Evolutionary conservation across 2,888 invertebrate genomes (phyloP).

Genomic region (Liopterus haemorrhoidalis): DNA sequence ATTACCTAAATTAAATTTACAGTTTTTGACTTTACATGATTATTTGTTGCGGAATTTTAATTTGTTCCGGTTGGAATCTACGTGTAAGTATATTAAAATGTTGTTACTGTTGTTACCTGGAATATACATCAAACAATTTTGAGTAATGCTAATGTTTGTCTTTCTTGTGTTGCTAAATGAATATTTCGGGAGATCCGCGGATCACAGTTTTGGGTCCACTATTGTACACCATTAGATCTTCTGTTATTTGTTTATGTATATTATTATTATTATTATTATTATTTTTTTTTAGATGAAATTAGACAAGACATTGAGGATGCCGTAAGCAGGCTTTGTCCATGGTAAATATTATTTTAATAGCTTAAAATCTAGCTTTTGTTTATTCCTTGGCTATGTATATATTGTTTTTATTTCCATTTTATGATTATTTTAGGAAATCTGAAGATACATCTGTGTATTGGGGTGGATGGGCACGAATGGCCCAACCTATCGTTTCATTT

Average conservation of each 20-base stretch:
- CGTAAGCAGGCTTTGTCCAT: slow-evolving; percentile 89
- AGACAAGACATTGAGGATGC: slow-evolving; percentile 98
- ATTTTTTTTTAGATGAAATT: slow-evolving; percentile 76
- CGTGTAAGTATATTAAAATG: slow-evolving; percentile 61
- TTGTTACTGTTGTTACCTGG: no score
- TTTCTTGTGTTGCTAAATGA: no score
- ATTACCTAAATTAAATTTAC: slow-evolving; percentile 93
- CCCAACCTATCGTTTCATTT: slow-evolving; percentile 86
- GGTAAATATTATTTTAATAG: slow-evolving; percentile 52
- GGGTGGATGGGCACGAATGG: slow-evolving; percentile 99
- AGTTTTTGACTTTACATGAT: slow-evolving; percentile 96
- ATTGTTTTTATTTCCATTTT: slow-evolving; percentile 1
- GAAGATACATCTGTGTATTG: slow-evolving; percentile 84
- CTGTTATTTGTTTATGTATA: slow-evolving; percentile 1
- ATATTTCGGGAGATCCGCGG: no score
- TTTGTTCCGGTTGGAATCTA: slow-evolving; percentile 94
- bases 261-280: slow-evolving; percentile 7
- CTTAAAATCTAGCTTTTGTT: slow-evolving; percentile 11
- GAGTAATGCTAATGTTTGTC: no score
- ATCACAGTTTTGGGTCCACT: no score
- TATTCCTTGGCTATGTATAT: slow-evolving; percentile 2
- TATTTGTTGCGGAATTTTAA: slow-evolving; percentile 96
- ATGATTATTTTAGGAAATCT: slow-evolving; percentile 56
- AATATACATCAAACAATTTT: no score
- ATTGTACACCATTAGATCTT: neutral